Base-by-base conservation (phyloP, 1,140 invertebrate genomes). In the Drosophila quadrilineata region DNA sequence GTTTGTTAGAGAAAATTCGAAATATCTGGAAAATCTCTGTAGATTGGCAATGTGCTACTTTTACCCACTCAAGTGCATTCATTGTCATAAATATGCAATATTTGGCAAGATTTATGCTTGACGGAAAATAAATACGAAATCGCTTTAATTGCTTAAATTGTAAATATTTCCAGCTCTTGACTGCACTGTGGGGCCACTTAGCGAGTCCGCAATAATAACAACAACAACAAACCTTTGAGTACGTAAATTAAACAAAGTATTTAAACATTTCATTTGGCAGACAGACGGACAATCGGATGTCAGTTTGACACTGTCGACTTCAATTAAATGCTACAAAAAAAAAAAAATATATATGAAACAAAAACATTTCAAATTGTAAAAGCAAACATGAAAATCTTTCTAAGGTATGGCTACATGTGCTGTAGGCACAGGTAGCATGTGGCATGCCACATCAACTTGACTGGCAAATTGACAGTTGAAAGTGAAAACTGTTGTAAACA, bases 361-460 rank as follows among this genome's bases (percentile, higher is more conserved):
- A 72, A 64, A 68, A 64, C 71, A 75, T 71, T 82, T 82, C 53
- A 82, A 71, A 76, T 76, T 64, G 66, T 72, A 75, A 69, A 82
- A 82, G 50, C 68, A 82, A 76, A 82, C 36, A 53, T 3, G 17
- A 36, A 17, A 40, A 6, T 14, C 26, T 16, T 22, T 26, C 12
- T 14, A 17, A 10, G 22, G 26, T 57, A 53, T 8, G 40, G 16
- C 21, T 12, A 1, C 1, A 4, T 22, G 14, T 10, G 26, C 36
- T 16, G 21, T 21, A n/a, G n/a, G 24, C 36, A 53, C 49, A 53
- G n/a, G n/a, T n/a, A n/a, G n/a, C n/a, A n/a, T n/a, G 35, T 53
- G 49, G 49, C 0, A 12, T 22, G 17, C 4, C 2, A 6, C n/a
- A n/a, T n/a, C 28, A 29, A 12, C 17, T 35, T 41, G 36, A 6